Evolutionary conservation across 1,140 invertebrate genomes (phyloP).

Genomic region (Pseudomyrmex concolor): DNA sequence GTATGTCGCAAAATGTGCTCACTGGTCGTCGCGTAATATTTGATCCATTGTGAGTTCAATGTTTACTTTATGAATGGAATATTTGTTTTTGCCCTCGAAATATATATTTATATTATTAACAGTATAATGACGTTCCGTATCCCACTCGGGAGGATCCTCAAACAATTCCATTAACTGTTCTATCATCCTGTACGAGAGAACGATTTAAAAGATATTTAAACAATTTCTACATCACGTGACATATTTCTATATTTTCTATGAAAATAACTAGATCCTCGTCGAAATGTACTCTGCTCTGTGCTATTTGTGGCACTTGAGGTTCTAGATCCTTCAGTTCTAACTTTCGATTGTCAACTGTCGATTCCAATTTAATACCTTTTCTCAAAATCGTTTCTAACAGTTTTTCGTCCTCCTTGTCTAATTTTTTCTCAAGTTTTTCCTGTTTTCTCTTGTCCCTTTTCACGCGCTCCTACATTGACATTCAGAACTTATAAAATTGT

Average conservation of each 20-base stretch:
- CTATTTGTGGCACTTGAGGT: constrained; percentile 87
- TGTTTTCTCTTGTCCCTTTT: constrained; percentile 87
- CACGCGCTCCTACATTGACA: constrained; percentile 64
- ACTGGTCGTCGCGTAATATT: constrained; percentile 88
- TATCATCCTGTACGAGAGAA: constrained; percentile 87
- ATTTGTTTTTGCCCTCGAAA: constrained; percentile 90
- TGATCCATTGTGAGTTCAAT: constrained; percentile 87
- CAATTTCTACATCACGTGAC: constrained; percentile 4
- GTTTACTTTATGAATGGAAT: constrained; percentile 88
- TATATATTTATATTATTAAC: constrained; percentile 90
- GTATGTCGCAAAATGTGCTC: constrained; percentile 59
- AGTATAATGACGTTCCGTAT: constrained; percentile 89
- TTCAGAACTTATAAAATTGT: constrained; percentile 30
- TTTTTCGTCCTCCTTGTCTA: constrained; percentile 85
- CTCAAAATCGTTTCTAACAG: constrained; percentile 86
- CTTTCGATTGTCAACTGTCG: constrained; percentile 72
- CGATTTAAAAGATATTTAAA: constrained; percentile 66
- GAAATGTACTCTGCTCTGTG: constrained; percentile 86
- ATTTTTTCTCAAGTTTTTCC: constrained; percentile 86
- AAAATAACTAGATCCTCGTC: constrained; percentile 76
- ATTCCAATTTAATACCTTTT: constrained; percentile 85
- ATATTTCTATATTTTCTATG: neutral
- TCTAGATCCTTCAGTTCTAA: constrained; percentile 86
- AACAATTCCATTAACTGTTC: constrained; percentile 92
- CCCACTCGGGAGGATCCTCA: constrained; percentile 90